Conservation (phyloP, 2,113 vertebrate species). For the Siniperca knerii region DNA sequence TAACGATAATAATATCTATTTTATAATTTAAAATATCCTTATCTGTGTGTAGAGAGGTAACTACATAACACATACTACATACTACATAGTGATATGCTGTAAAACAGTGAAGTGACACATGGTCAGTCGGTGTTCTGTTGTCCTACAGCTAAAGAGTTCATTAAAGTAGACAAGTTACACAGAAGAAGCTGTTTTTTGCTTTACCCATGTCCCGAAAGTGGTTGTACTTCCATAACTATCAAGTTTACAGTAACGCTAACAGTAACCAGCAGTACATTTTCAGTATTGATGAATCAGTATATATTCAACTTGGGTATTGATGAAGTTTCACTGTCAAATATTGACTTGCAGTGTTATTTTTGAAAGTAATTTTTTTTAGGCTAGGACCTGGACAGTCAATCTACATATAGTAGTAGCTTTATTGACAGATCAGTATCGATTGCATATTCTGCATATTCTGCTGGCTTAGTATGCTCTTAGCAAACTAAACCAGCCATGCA, state of each 20-base stretch:
- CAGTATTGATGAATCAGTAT: slow-evolving; percentile 3
- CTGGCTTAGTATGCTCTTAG: not conserved
- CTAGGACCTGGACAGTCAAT: not conserved
- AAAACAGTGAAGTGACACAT: too few relatives aligned
- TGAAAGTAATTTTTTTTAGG: not conserved
- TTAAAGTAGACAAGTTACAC: too few relatives aligned
- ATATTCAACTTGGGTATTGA: not conserved
- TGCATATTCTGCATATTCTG: not conserved
- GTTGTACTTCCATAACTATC: not conserved
- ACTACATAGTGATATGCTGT: too few relatives aligned
- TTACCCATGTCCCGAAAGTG: not conserved
- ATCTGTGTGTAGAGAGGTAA: not conserved
- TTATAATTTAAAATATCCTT: not conserved
- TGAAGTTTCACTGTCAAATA: not conserved
- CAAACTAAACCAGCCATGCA: not conserved
- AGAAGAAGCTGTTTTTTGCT: too few relatives aligned
- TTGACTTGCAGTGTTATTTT: slow-evolving; percentile 1
- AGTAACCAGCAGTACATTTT: not conserved
- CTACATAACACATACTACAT: too few relatives aligned
- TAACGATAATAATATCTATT: not conserved
- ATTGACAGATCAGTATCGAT: slow-evolving; percentile 20
- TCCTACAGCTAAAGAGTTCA: too few relatives aligned
- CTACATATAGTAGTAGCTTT: not conserved
- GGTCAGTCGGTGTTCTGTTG: too few relatives aligned
- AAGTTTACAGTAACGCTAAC: not conserved